Evolutionary conservation across 1,140 invertebrate species (phyloP).

Genomic region (Amphibalanus amphitrite): DNA sequence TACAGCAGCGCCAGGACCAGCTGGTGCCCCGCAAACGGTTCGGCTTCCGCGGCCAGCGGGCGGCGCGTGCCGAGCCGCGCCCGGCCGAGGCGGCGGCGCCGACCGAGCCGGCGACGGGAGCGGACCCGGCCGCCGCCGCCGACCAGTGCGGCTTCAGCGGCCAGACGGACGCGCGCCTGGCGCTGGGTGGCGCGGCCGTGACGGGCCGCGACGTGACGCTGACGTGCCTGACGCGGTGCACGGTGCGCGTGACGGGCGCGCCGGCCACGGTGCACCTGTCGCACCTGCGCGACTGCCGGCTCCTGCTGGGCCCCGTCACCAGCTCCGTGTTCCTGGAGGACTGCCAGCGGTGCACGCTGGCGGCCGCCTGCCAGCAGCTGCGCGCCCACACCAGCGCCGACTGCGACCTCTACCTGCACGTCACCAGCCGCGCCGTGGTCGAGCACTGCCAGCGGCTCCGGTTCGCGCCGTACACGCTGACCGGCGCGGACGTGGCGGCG

Average conservation of each 20-base stretch:
- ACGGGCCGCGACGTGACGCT: constrained; percentile 36
- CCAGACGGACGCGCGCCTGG: neutral
- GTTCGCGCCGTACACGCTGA: constrained; percentile 68
- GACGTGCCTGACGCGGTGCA: constrained; percentile 54
- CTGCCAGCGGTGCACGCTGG: constrained; percentile 55
- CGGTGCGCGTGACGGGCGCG: constrained; percentile 51
- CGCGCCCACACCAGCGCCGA: constrained; percentile 61
- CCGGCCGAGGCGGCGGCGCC: no score
- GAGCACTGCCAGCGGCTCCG: constrained; percentile 67
- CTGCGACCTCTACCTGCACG: constrained; percentile 71
- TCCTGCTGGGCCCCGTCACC: constrained; percentile 57
- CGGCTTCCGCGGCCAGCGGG: constrained; percentile 54
- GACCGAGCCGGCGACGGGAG: no score
- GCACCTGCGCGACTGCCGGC: constrained; percentile 48
- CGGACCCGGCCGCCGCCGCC: no score
- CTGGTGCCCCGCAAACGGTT: constrained; percentile 84
- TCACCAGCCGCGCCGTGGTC: constrained; percentile 85
- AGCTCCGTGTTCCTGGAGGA: constrained; percentile 79
- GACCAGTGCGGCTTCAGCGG: neutral
- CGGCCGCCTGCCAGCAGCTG: constrained; percentile 79
- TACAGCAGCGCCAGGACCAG: constrained; percentile 24
- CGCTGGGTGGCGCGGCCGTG: neutral
- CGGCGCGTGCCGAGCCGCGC: constrained; percentile 31
- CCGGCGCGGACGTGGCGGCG: constrained; percentile 37
- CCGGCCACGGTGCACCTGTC: constrained; percentile 71